These are phyloP conservation scores for Phyllotis vaccarum DNA, from an alignment of 2,797 vertebrate genomes.

Conservation along the genomic window DNA sequence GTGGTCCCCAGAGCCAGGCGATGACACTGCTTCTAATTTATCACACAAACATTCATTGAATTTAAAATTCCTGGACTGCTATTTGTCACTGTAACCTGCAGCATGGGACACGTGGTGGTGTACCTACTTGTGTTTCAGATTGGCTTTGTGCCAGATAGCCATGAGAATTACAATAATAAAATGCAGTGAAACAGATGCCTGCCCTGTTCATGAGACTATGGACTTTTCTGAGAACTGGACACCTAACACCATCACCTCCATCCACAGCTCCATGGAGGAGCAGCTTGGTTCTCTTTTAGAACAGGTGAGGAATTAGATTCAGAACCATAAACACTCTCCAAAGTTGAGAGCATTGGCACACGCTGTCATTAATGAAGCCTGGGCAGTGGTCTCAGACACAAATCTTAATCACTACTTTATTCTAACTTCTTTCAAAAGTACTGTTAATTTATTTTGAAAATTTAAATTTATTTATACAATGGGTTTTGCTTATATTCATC, in stretches of 20 bases:
- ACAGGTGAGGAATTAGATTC: background rate
- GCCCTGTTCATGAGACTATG: background rate
- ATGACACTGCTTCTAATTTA: background rate
- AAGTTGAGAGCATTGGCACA: background rate
- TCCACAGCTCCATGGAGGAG: background rate
- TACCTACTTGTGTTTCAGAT: background rate
- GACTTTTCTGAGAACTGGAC: background rate
- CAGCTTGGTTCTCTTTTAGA: background rate
- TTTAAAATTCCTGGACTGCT: background rate
- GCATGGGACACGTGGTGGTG: background rate
- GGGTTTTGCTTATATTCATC: too few species aligned
- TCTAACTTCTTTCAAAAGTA: background rate
- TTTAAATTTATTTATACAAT: background rate
- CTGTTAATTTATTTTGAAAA: background rate
- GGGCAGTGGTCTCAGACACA: background rate
- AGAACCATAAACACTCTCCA: accelerated
- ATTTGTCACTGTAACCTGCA: accelerated
- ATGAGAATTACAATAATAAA: background rate
- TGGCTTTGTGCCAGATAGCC: background rate
- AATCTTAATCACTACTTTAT: background rate
- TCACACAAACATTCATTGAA: background rate
- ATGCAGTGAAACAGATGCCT: background rate
- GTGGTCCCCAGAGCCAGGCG: background rate
- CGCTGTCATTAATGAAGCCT: background rate
- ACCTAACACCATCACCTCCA: too few species aligned